Evolutionary conservation across 2,113 vertebrate species (phyloP), one percentile per base, ranked within the genome.

Genomic region (Megaceryle torquata): DNA sequence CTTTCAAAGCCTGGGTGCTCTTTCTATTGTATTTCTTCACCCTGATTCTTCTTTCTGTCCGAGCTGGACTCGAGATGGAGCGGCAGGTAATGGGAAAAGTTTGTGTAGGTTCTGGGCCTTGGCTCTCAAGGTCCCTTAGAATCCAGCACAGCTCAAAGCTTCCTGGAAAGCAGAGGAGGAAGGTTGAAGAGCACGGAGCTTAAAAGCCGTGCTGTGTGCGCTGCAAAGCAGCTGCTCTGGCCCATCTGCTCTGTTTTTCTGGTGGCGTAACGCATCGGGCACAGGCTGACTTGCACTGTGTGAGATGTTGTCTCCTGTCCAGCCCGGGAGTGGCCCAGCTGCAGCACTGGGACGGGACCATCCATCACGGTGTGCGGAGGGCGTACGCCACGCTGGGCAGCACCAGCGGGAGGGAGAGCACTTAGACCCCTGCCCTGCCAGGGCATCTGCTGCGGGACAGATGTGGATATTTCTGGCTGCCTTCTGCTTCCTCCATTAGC

Each of bases 211-310:
- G 4, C 5, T 11, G 51, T 15, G 12, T 8, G 24, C 35, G 13
- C 53, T 76, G 51, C 53, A 87, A 53, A 74, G 74, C 89, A 93
- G 91, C 59, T 89, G 89, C 92, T 68, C 53, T 60, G 74, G 57
- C 57, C 74, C 91, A 79, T 91, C 91, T 96, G 92, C 82, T 75
- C 15, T 51, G 25, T 18, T 68, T 39, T 78, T 70, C 74, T 61
- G 37, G 57, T 71, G 78, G 61, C 74, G 31, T 39, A 41, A 26
- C 33, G 11, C 24, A 25, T 51, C 89, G 89, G 92, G 82, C 78
- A 79, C 0, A 0, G 46, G 48, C 44, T 46, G 4, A 33, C 65
- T 68, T 68, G 81, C 43, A 4, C 81, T 11, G 0, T 29, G 57
- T 60, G 89, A 79, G 19, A n/a, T 26, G 57, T 41, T 69, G 9